Conservation (phyloP, 2,888 invertebrate genomes). For the Lasioglossum leucozonium region DNA sequence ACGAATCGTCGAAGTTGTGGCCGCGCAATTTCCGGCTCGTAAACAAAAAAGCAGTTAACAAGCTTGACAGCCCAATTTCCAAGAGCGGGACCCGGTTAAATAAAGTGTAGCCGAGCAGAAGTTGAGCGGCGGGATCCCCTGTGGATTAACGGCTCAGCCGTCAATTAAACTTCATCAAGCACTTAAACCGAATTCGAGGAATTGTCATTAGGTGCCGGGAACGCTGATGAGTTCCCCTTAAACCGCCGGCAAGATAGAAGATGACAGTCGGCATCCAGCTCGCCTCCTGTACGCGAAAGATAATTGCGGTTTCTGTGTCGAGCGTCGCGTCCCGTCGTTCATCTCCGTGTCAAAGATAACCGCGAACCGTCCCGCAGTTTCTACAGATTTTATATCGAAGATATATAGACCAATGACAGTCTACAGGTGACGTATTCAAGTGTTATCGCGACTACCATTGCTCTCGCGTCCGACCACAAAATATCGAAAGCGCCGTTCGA, state of each 20-base stretch:
- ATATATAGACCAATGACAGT: neutral
- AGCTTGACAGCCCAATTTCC: neutral
- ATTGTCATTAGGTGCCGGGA: slow-evolving; percentile 11
- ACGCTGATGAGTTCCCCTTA: neutral
- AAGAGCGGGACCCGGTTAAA: neutral
- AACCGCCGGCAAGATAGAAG: neutral
- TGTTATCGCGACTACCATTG: neutral
- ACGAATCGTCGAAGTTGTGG: neutral
- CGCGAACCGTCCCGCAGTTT: neutral
- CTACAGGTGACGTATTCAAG: neutral
- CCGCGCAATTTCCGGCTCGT: neutral
- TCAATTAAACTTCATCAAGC: slow-evolving; percentile 12
- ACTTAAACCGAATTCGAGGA: slow-evolving; percentile 14
- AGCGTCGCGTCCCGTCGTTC: no score
- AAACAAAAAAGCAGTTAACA: slow-evolving; percentile 11
- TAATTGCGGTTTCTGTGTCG: neutral
- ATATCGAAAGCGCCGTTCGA: neutral
- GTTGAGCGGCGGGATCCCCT: neutral
- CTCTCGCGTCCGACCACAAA: neutral
- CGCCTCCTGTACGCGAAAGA: neutral
- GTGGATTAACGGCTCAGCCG: neutral
- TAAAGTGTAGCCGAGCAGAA: neutral
- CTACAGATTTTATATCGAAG: neutral
- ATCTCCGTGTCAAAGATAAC: neutral
- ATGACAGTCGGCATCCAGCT: neutral